Base-by-base conservation (phyloP, 2,888 invertebrate genomes). In the Drosophila picticornis region DNA sequence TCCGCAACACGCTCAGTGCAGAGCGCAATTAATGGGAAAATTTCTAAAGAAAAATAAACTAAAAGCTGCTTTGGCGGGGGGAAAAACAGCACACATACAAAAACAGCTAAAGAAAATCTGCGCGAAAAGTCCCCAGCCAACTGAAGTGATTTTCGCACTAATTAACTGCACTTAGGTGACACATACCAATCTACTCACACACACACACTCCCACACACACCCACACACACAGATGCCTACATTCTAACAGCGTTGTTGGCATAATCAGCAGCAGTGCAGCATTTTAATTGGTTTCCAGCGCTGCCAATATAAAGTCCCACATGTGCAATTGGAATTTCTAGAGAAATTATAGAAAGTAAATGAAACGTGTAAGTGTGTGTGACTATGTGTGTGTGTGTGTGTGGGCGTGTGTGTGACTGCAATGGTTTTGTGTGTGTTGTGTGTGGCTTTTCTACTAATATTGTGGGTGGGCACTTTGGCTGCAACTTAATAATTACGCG, bases 91-190 rank as follows among this genome's bases (percentile, higher is more conserved):
- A 11, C 46, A 46, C 46, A 46, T 46, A 65, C 63, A 68, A 69
- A 84, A 82, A 81, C 73, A 83, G 78, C 72, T 86, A 84, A 84
- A 81, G 79, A 79, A 79, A 84, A 86, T 86, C 84, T 64, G 67
- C 72, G 79, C 72, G 72, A 72, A 85, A 83, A 80, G 73, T 87
- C 88, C 81, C 86, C 66, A 81, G 88, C 82, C 84, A 87, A 87
- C 87, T 88, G 79, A 84, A 88, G 85, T 87, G 88, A 87, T 87
- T 88, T 87, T 87, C 87, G 83, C 88, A 88, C 88, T 88, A 88
- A 88, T 88, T 88, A 88, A 88, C 88, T 88, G 87, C 87, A 88
- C 87, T 88, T 88, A 83, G 87, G 87, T 87, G 86, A 87, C 87
- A 87, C 87, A 87, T 88, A 88, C 86, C 86, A 87, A 87, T 87